Conservation (phyloP, 2,113 vertebrate species). For the Mesitornis unicolor region DNA sequence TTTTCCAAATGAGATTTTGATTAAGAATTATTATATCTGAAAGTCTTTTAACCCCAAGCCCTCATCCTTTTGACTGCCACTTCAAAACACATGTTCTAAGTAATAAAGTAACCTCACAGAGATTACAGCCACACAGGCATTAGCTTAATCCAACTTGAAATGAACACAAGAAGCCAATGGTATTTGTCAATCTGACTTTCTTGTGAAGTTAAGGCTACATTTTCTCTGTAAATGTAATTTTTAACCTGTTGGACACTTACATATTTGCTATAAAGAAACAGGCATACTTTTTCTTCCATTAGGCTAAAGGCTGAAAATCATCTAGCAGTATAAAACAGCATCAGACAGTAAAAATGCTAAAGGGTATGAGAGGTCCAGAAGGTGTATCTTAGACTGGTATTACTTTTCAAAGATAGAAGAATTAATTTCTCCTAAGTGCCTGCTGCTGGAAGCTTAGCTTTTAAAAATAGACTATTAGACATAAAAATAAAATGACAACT, state of each 20-base stretch:
- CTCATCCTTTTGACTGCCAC: slow-evolving; percentile 36
- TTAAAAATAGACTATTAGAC: neutral
- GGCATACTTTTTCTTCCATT: neutral
- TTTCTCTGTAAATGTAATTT: slow-evolving; percentile 1
- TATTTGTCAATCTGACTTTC: neutral
- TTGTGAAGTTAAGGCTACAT: neutral
- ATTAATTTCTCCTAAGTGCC: neutral
- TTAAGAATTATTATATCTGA: slow-evolving; percentile 68
- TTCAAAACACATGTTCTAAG: slow-evolving; percentile 50
- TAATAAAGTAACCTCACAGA: slow-evolving; percentile 37
- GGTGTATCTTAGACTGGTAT: neutral
- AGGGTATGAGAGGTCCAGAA: neutral
- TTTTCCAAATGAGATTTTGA: slow-evolving; percentile 66
- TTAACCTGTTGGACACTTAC: neutral
- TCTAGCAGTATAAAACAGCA: neutral
- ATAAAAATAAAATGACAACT: neutral
- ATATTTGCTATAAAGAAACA: neutral
- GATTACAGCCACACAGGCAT: neutral
- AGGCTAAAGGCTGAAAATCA: slow-evolving; percentile 22
- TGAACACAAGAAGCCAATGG: neutral
- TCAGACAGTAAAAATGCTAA: neutral
- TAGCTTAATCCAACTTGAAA: slow-evolving; percentile 37
- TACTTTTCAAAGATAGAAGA: neutral
- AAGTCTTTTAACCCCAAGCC: slow-evolving; percentile 34
- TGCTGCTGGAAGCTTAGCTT: neutral